Evolutionary conservation across 2,797 vertebrate species (phyloP).

Genomic region (Heliangelus exortis): DNA sequence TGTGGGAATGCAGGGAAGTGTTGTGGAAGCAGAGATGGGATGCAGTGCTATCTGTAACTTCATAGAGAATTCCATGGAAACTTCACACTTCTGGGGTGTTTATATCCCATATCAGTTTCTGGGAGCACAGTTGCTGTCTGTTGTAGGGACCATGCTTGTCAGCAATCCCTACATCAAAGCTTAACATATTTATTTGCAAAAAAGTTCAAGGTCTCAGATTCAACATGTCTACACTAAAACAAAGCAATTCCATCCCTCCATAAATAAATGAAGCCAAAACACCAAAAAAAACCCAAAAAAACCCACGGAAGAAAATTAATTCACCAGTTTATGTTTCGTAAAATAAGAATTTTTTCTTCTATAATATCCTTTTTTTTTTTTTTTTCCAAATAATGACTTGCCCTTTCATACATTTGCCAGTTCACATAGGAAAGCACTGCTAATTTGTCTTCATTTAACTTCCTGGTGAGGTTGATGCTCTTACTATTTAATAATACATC

Average conservation of each 20-base stretch:
- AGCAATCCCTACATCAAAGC: neutral
- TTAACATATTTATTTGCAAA: neutral
- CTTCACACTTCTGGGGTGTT: neutral
- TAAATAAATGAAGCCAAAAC: neutral
- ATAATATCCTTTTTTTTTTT: neutral
- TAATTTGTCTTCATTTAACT: neutral
- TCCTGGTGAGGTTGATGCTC: accelerated
- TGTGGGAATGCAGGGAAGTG: neutral
- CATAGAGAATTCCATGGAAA: neutral
- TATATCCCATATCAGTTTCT: accelerated
- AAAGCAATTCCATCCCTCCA: neutral
- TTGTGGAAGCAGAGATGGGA: neutral
- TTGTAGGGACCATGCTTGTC: neutral
- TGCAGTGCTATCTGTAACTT: neutral
- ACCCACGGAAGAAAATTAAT: neutral
- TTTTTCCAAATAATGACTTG: neutral
- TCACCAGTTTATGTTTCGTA: neutral
- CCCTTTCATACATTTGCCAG: neutral
- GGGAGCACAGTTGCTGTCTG: accelerated
- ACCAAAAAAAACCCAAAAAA: neutral
- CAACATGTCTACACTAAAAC: neutral
- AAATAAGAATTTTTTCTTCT: neutral
- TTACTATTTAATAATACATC: neutral
- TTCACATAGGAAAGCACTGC: neutral
- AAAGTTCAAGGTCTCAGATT: neutral